These are phyloP conservation scores for Thunnus thynnus DNA, from an alignment of 2,113 vertebrate species.

Conservation along the genomic window DNA sequence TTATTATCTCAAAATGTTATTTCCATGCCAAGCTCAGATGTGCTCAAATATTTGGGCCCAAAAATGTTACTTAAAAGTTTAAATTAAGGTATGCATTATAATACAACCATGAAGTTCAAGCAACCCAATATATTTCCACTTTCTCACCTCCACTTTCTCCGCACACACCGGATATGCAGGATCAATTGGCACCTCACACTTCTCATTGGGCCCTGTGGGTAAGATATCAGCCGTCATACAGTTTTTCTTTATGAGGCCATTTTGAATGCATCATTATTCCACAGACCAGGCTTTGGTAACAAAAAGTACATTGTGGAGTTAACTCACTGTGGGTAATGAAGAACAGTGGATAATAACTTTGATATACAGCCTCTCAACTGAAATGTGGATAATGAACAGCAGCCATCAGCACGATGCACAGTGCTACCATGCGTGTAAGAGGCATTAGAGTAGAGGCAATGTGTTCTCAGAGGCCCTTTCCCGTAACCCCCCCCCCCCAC, in stretches of 20 bases:
- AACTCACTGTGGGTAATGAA: slow-evolving; percentile 37
- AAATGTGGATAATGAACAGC: slow-evolving; percentile 47
- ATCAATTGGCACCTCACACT: slow-evolving; percentile 77
- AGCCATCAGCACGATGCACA: slow-evolving; percentile 38
- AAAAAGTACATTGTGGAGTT: slow-evolving; percentile 46
- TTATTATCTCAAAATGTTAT: background rate
- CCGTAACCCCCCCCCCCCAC: slow-evolving; percentile 66
- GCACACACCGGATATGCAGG: slow-evolving; percentile 77
- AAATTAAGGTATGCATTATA: background rate
- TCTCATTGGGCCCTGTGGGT: slow-evolving; percentile 59
- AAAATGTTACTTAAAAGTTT: background rate
- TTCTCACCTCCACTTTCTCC: slow-evolving; percentile 82
- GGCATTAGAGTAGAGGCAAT: slow-evolving; percentile 51
- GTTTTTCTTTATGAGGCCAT: slow-evolving; percentile 19
- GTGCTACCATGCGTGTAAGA: slow-evolving; percentile 52
- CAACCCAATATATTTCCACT: slow-evolving; percentile 25
- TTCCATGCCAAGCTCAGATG: background rate
- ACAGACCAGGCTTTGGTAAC: slow-evolving; percentile 22
- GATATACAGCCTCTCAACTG: slow-evolving; percentile 51
- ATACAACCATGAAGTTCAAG: background rate
- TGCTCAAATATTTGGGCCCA: background rate
- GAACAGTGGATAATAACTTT: slow-evolving; percentile 58
- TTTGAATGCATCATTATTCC: slow-evolving; percentile 52
- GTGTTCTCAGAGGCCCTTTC: slow-evolving; percentile 69
- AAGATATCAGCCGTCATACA: slow-evolving; percentile 40